Percentiles rank a stretch among this genome's conserved stretches.
Conservation (phyloP, 2,797 vertebrate genomes). For the Acanthornis magna region DNA sequence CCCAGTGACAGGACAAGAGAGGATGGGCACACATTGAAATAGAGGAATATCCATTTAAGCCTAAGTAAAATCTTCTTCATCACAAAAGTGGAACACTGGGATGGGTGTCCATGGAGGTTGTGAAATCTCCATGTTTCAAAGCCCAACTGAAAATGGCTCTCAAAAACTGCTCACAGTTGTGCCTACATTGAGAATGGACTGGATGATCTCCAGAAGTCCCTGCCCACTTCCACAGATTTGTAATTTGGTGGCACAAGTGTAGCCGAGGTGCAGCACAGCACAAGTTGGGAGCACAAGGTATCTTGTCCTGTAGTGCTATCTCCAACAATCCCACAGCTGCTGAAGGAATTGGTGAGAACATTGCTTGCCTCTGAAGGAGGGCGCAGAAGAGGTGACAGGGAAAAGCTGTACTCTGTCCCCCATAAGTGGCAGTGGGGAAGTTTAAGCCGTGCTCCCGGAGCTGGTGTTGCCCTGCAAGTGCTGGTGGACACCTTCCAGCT, state of each 20-base stretch:
- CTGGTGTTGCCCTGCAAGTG: neutral
- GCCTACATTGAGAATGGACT: neutral
- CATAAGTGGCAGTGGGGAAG: neutral
- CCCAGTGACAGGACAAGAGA: neutral
- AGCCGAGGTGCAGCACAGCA: neutral
- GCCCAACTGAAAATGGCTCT: neutral
- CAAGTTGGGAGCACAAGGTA: neutral
- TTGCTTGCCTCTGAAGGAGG: rapidly evolving
- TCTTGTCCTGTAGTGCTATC: neutral
- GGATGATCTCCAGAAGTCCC: neutral
- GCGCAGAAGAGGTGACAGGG: neutral
- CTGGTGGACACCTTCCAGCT: neutral
- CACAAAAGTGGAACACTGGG: no score
- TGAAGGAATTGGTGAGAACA: rapidly evolving
- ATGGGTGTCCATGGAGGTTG: neutral
- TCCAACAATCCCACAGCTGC: neutral
- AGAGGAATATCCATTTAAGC: neutral
- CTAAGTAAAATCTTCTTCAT: neutral
- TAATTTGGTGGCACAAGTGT: neutral
- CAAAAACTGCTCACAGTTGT: neutral
- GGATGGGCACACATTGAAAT: neutral
- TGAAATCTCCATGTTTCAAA: neutral
- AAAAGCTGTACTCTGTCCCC: neutral
- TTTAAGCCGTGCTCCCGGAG: neutral
- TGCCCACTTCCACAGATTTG: neutral